A percentile compares a stretch with the other conserved stretches of the same genome.
These are phyloP conservation scores for Corydoras sp. DNA, from an alignment of 2,113 vertebrate genomes.

Conservation along the genomic window DNA sequence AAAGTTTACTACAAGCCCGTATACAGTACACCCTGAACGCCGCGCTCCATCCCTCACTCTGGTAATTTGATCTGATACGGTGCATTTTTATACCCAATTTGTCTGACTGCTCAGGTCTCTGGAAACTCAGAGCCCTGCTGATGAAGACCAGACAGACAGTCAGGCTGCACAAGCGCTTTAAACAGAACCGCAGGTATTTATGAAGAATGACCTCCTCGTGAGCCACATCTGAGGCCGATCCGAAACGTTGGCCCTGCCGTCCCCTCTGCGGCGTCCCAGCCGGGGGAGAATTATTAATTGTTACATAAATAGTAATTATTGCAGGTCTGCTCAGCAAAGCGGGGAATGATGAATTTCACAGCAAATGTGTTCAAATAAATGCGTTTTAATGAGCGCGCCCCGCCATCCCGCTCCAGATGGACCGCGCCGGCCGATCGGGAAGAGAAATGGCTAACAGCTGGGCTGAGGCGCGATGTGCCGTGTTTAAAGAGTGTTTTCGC, in stretches of 20 bases:
- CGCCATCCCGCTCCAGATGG: constrained; percentile 42
- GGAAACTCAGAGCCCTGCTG: constrained; percentile 22
- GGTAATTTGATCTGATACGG: constrained; percentile 27
- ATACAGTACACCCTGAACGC: too few species aligned
- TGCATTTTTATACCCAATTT: constrained; percentile 38
- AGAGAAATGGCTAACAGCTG: constrained; percentile 26
- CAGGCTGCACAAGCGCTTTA: constrained; percentile 30
- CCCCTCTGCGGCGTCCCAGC: constrained; percentile 9
- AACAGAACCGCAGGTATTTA: constrained; percentile 25
- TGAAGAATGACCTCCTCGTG: constrained; percentile 26
- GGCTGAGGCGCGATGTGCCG: constrained; percentile 3
- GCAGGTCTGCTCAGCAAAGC: constrained; percentile 46
- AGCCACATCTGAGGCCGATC: constrained; percentile 42
- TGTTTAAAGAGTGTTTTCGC: constrained; percentile 3
- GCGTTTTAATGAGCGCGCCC: constrained; percentile 43
- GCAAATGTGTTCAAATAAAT: constrained; percentile 50
- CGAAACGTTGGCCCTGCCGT: constrained; percentile 18
- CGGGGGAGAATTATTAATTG: constrained; percentile 47
- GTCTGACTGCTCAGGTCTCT: constrained; percentile 28
- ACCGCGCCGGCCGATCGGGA: constrained; percentile 3
- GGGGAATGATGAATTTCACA: constrained; percentile 55
- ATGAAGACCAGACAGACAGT: constrained; percentile 41
- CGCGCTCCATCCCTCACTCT: background rate
- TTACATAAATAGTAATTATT: constrained; percentile 53
- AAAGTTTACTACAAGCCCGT: too few species aligned